These are phyloP conservation scores for Papilio elwesi DNA, from an alignment of 2,888 invertebrate species.

Conservation along the genomic window DNA sequence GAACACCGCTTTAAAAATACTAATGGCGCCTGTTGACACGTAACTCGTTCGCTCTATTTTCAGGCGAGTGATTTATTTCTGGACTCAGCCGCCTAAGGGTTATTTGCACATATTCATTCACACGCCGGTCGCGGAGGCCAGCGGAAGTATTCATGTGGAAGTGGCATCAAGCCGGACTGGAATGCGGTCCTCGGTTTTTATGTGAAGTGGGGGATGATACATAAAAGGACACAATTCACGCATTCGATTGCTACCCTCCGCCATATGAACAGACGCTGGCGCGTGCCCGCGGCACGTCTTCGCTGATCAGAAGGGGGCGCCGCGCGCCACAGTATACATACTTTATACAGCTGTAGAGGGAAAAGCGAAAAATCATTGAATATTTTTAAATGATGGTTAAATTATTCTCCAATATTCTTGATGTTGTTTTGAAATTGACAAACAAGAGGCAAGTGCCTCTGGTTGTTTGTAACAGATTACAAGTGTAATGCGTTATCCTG, in stretches of 20 bases:
- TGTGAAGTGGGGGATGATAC: slow-evolving; percentile 26
- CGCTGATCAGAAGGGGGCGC: slow-evolving; percentile 57
- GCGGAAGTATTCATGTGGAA: slow-evolving; percentile 32
- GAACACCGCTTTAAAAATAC: slow-evolving; percentile 37
- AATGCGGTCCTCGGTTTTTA: slow-evolving; percentile 29
- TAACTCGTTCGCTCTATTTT: slow-evolving; percentile 30
- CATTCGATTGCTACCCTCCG: slow-evolving; percentile 36
- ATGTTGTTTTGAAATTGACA: too few species aligned
- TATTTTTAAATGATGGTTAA: too few species aligned
- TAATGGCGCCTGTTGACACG: slow-evolving; percentile 29
- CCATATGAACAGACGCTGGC: slow-evolving; percentile 42
- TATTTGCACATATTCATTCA: slow-evolving; percentile 24
- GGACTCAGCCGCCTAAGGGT: neutral
- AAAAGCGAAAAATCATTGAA: neutral
- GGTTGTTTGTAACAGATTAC: too few species aligned
- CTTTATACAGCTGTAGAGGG: slow-evolving; percentile 1
- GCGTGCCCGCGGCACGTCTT: slow-evolving; percentile 55
- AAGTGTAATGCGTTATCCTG: too few species aligned
- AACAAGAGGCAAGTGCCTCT: too few species aligned
- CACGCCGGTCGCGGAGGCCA: neutral
- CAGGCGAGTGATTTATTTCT: slow-evolving; percentile 1
- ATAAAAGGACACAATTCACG: slow-evolving; percentile 36
- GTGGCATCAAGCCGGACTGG: slow-evolving; percentile 28
- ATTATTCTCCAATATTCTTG: too few species aligned
- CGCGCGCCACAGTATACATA: slow-evolving; percentile 11